phyloP scores from a whole-genome alignment of 2,888 invertebrate genomes.

The Polyommatus iphigenia region DNA sequence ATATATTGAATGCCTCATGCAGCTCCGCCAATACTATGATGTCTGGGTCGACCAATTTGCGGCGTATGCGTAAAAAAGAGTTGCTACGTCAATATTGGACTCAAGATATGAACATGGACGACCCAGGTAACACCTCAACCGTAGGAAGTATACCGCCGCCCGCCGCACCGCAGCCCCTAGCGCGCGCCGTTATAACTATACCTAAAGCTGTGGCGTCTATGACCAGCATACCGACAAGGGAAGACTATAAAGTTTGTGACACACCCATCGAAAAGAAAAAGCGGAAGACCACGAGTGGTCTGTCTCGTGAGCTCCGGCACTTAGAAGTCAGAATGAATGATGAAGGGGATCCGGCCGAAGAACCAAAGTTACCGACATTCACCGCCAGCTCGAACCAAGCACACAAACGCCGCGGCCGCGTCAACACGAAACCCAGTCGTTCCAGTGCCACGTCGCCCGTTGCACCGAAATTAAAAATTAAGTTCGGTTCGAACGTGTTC shows the following conservation, averaged over 20 bases:
- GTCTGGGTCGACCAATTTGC: constrained; percentile 86
- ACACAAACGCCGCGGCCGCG: constrained; percentile 61
- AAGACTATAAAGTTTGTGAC: constrained; percentile 87
- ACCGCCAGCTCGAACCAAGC: constrained; percentile 49
- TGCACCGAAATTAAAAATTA: constrained; percentile 89
- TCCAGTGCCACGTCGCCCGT: constrained; percentile 55
- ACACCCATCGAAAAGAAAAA: constrained; percentile 86
- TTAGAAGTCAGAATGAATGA: constrained; percentile 81
- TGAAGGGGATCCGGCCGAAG: constrained; percentile 71
- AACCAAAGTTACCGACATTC: constrained; percentile 56
- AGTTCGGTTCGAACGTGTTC: constrained; percentile 82
- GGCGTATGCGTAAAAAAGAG: constrained; percentile 95
- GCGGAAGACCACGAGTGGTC: constrained; percentile 74
- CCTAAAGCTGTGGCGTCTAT: constrained; percentile 95
- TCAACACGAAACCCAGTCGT: constrained; percentile 53
- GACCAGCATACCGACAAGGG: constrained; percentile 91
- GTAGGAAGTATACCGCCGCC: constrained; percentile 77
- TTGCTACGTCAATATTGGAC: constrained; percentile 89
- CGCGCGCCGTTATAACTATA: constrained; percentile 88
- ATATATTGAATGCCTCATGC: constrained; percentile 63
- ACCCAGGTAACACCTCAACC: constrained; percentile 80
- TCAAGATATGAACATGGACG: constrained; percentile 92
- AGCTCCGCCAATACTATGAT: constrained; percentile 66
- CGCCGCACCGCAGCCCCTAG: constrained; percentile 80
- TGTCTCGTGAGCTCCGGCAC: constrained; percentile 82